Evolutionary conservation across 2,888 invertebrate species (phyloP), one percentile per base, ranked within the genome.

Genomic region (Sabatieria punctata): DNA sequence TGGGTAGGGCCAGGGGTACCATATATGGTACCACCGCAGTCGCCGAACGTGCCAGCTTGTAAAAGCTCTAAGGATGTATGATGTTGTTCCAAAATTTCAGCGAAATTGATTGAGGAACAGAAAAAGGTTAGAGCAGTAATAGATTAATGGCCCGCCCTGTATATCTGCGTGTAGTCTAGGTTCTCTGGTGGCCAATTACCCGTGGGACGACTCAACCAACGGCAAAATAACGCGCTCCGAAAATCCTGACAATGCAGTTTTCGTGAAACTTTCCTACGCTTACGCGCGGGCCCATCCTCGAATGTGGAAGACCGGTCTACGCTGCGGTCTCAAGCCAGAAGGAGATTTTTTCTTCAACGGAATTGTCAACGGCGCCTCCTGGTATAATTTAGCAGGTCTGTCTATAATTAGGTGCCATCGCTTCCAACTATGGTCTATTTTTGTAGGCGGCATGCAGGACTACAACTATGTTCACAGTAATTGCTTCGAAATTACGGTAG

Each of bases 381-480:
- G 97, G 97, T 95, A 93, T 63, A 15, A 30, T 30, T 8, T 30
- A 11, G 30, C 30, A 11, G 30, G 30, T 30, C 8, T 11, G 30
- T 30, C 30, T 11, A 30, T 11, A 30, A 11, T 8, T 30, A 30
- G 8, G 15, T 30, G 30, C 15, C 8, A 15, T 30, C 8, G 30
- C 8, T 8, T 30, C 8, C 30, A 11, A 15, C 8, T 15, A 30
- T 30, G 15, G 30, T 15, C 8, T 15, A 15, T 8, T 15, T 30
- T 52, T 25, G 44, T 78, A 8, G 91, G 93, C 1, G 93, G 93
- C 4, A 93, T 95, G 93, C 91, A 95, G 69, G 97, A 97, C 69
- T 97, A 88, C 82, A 95, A 89, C 70, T 97, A 97, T 65, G 63
- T 88, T 0, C 75, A 80, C 58, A 82, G 86, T 2, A 86, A 83